Percentiles rank a stretch among this genome's conserved stretches.
Conservation (phyloP, 2,113 vertebrate genomes). For the Oreochromis aureus region DNA sequence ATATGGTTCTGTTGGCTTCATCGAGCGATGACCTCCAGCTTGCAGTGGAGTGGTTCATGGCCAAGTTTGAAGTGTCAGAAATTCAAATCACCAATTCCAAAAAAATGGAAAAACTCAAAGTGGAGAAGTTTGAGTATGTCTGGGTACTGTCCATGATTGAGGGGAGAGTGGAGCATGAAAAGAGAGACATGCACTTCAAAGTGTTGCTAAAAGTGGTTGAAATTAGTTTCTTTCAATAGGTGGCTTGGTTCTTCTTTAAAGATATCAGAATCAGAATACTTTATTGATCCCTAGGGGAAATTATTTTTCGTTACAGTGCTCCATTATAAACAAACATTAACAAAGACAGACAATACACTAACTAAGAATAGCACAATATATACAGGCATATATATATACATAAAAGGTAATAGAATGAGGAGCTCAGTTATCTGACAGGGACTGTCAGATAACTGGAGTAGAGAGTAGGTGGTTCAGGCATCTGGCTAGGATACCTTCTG, state of each 20-base stretch:
- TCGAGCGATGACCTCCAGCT: not conserved
- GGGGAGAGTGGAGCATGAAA: not conserved
- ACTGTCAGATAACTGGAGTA: not conserved
- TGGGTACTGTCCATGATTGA: not conserved
- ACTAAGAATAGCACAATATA: too few relatives aligned
- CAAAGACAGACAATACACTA: too few relatives aligned
- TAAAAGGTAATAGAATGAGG: not conserved
- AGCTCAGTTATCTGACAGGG: not conserved
- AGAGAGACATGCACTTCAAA: not conserved
- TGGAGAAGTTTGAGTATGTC: not conserved
- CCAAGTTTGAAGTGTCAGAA: not conserved
- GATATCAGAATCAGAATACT: not conserved
- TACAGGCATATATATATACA: too few relatives aligned
- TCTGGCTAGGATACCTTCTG: not conserved
- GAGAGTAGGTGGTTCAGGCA: not conserved
- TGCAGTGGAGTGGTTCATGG: not conserved
- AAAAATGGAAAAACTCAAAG: not conserved
- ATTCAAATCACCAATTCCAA: not conserved
- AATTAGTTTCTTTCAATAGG: not conserved
- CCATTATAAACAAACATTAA: too few relatives aligned
- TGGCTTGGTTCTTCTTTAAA: not conserved
- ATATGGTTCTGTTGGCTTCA: not conserved
- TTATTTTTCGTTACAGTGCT: too few relatives aligned
- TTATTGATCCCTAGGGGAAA: too few relatives aligned
- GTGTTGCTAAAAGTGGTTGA: not conserved